Evolutionary conservation across 2,888 invertebrate genomes (phyloP).

Genomic region (Odontomyia ornata): DNA sequence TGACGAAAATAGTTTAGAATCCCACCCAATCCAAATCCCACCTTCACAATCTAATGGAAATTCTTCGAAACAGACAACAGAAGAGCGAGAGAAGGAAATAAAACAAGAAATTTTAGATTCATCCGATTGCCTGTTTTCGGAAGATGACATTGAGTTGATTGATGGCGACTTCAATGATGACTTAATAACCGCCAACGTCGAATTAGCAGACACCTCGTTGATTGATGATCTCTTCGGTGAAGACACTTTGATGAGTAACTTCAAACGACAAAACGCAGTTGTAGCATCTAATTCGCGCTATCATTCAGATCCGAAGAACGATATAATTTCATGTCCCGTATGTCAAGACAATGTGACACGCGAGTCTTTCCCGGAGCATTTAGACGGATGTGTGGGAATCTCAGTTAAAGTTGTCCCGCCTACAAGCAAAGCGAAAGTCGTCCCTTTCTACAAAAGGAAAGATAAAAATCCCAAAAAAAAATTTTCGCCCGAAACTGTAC

Average conservation of each 20-base stretch:
- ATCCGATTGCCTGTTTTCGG: constrained; percentile 45
- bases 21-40: not conserved
- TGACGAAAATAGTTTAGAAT: constrained; percentile 37
- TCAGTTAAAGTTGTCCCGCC: constrained; percentile 52
- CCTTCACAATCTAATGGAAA: not conserved
- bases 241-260: constrained; percentile 59
- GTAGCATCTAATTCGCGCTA: constrained; percentile 54
- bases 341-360: constrained; percentile 60
- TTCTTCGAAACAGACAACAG: constrained; percentile 50
- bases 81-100: constrained; percentile 57
- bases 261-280: constrained; percentile 59
- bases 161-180: constrained; percentile 59
- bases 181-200: constrained; percentile 51
- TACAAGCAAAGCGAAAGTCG: constrained; percentile 44
- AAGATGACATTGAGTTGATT: constrained; percentile 57
- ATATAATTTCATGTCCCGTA: constrained; percentile 61
- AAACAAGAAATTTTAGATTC: constrained; percentile 60
- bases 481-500: not conserved
- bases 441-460: constrained; percentile 26
- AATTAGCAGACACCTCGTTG: constrained; percentile 58
- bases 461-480: not conserved
- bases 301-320: constrained; percentile 54
- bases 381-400: constrained; percentile 62
- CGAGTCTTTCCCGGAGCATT: constrained; percentile 57
- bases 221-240: constrained; percentile 61